phyloP scores from a whole-genome alignment of 2,797 vertebrate genomes.

The Eurystomus glaucurus region DNA sequence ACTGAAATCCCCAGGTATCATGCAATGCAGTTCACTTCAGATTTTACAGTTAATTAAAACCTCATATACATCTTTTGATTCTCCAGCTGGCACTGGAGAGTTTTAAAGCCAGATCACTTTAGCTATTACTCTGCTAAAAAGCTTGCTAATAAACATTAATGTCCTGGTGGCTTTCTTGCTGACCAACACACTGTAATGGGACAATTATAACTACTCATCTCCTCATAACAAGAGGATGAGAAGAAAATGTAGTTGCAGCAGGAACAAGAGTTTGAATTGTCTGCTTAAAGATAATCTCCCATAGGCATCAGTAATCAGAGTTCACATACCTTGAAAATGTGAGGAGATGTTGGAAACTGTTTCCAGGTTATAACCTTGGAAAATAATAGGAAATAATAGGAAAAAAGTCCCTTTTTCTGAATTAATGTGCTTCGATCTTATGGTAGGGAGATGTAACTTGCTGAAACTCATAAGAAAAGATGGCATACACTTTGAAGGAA shows the following conservation, averaged over 20 bases:
- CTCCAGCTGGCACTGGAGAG: constrained; percentile 74
- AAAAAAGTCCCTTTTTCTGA: background rate
- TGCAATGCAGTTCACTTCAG: constrained; percentile 72
- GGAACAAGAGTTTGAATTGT: background rate
- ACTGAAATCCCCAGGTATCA: constrained; percentile 83
- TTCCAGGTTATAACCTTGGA: background rate
- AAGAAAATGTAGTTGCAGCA: background rate
- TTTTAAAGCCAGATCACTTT: constrained; percentile 71
- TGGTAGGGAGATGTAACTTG: background rate
- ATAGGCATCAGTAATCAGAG: background rate
- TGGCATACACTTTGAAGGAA: background rate
- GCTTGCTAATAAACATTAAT: constrained; percentile 71
- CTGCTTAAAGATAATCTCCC: background rate
- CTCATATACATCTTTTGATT: constrained; percentile 74
- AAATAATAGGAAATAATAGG: background rate
- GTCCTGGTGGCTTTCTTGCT: constrained; percentile 29
- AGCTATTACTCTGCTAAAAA: constrained; percentile 67
- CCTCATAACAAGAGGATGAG: background rate
- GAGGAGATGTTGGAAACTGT: background rate
- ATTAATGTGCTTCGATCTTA: background rate
- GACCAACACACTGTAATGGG: background rate
- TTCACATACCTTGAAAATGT: background rate
- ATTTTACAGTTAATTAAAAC: constrained; percentile 85
- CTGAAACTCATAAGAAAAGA: background rate
- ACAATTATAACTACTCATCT: constrained; percentile 22